Conservation (phyloP, 1,140 invertebrate species). For the Sycophila sp. region DNA sequence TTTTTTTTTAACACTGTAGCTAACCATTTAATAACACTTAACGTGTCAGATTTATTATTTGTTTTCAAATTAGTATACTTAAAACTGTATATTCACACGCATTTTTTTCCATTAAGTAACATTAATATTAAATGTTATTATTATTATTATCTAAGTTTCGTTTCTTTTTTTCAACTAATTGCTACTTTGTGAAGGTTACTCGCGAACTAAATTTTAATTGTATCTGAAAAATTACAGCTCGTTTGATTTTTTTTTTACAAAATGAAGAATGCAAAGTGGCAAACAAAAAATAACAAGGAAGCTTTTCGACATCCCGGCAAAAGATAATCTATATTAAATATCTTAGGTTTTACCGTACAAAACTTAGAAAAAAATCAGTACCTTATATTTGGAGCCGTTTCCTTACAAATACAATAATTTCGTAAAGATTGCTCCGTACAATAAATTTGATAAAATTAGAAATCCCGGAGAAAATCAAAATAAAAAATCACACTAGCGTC, state of each 20-base stretch:
- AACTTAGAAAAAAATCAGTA: not conserved
- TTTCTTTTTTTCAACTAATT: constrained; percentile 3
- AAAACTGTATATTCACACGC: too few species aligned
- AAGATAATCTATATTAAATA: too few species aligned
- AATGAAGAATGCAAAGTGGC: too few species aligned
- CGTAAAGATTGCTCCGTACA: not conserved
- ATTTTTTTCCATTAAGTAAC: not conserved
- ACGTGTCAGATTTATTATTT: too few species aligned
- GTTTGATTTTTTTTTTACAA: not conserved
- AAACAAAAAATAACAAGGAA: too few species aligned
- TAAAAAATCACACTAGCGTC: not conserved
- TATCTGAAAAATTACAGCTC: constrained; percentile 5
- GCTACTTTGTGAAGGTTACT: not conserved
- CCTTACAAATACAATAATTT: constrained; percentile 8
- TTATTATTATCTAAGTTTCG: not conserved
- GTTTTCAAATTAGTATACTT: too few species aligned
- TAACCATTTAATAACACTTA: too few species aligned
- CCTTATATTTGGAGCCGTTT: constrained; percentile 9
- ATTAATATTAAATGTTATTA: constrained; percentile 2
- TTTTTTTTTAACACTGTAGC: too few species aligned
- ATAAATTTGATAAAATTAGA: constrained; percentile 2
- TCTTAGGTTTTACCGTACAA: too few species aligned
- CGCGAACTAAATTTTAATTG: too few species aligned
- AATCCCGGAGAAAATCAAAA: constrained; percentile 6
- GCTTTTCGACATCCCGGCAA: too few species aligned